phyloP scores from a whole-genome alignment of 1,140 invertebrate species.

The Araneus ventricosus region DNA sequence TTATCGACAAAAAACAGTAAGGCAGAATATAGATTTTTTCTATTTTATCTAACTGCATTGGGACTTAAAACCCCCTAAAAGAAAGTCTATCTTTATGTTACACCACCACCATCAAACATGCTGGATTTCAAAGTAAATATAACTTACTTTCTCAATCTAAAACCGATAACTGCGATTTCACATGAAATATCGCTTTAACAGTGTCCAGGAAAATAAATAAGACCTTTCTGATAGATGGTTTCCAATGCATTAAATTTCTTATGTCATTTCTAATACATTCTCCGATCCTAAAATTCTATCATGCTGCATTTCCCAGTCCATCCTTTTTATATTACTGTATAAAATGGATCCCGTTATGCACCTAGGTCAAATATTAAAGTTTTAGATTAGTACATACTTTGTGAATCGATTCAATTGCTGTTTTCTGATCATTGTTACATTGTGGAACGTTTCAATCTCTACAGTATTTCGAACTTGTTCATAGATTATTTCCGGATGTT shows the following conservation, averaged over 20 bases:
- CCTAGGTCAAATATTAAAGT: conserved; percentile 20
- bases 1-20: too few relatives aligned
- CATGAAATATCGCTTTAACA: conserved; percentile 41
- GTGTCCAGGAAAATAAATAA: conserved; percentile 36
- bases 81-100: conserved; percentile 1
- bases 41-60: neutral
- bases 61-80: neutral
- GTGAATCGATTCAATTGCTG: conserved; percentile 2
- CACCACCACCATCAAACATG: conserved; percentile 33
- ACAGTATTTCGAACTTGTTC: neutral
- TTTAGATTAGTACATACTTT: neutral
- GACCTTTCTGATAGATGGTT: conserved; percentile 50
- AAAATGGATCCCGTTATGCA: neutral
- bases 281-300: conserved; percentile 9
- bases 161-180: conserved; percentile 37
- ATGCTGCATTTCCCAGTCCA: neutral
- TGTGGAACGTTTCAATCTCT: neutral
- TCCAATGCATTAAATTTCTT: conserved; percentile 58
- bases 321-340: conserved; percentile 18
- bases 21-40: too few relatives aligned
- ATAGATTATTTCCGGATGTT: neutral
- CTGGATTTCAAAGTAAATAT: conserved; percentile 42
- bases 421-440: neutral
- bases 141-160: conserved; percentile 35
- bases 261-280: conserved; percentile 51